These are phyloP conservation scores for Capreolus pygargus DNA, from an alignment of 2,113 vertebrate species.

Conservation along the genomic window DNA sequence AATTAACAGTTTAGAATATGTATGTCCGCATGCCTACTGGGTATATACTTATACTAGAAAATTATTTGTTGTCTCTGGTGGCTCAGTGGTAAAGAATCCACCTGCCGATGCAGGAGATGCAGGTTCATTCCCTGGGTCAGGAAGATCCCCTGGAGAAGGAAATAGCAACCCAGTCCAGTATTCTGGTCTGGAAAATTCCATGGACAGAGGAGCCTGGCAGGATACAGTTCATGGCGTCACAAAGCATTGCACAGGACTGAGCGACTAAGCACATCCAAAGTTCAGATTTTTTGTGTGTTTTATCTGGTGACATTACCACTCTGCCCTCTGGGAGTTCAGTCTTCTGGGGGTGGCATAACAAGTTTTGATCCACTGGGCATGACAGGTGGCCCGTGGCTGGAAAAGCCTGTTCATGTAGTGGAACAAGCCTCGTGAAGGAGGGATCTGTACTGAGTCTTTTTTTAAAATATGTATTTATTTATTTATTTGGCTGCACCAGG, in stretches of 20 bases:
- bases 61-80: neutral
- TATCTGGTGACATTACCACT: neutral
- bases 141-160: neutral
- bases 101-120: neutral
- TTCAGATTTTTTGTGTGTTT: neutral
- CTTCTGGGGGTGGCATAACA: neutral
- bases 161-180: neutral
- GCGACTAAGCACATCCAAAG: neutral
- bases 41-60: neutral
- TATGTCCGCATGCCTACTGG: neutral
- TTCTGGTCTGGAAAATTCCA: neutral
- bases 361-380: neutral
- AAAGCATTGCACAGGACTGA: neutral
- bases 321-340: neutral
- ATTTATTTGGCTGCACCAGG: neutral
- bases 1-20: neutral
- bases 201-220: neutral
- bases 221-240: neutral
- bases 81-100: neutral
- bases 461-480: neutral
- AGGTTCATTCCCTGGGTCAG: neutral
- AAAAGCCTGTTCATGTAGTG: neutral
- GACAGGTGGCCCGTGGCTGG: neutral
- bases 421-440: neutral
- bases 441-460: neutral